Conservation (phyloP, 2,797 vertebrate genomes). For the Gallirallus australis region DNA sequence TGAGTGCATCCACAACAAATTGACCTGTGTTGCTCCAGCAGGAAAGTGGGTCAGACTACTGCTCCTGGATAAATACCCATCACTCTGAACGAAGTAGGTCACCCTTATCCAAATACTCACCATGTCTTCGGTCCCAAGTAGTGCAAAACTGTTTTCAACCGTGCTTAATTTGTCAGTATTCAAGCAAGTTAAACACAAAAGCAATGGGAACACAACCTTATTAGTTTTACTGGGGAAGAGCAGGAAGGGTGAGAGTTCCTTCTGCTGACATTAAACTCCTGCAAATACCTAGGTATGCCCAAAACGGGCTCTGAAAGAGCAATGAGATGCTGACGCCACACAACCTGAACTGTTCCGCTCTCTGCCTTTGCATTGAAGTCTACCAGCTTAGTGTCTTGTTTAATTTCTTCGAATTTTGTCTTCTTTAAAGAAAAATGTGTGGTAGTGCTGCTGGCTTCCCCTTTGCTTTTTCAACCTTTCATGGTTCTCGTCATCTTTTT, state of each 20-base stretch:
- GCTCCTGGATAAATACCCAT: slow-evolving; percentile 32
- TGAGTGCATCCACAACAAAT: not conserved
- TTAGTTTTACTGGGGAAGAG: not conserved
- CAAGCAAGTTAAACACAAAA: not conserved
- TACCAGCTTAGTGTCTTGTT: not conserved
- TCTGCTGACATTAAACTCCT: not conserved
- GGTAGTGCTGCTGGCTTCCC: not conserved
- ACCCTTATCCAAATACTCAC: slow-evolving; percentile 27
- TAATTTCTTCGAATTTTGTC: not conserved
- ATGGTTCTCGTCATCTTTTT: not conserved
- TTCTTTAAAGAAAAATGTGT: not conserved
- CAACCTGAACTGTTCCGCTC: not conserved
- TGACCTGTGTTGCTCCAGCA: not conserved
- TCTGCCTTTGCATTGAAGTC: not conserved
- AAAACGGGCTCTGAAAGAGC: not conserved
- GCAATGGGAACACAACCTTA: not conserved
- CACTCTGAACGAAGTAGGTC: slow-evolving; percentile 34
- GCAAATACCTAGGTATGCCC: not conserved
- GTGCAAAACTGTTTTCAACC: not conserved
- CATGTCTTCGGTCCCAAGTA: not conserved
- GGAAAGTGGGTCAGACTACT: slow-evolving; percentile 36
- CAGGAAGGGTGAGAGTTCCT: not conserved
- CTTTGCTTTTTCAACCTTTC: not conserved
- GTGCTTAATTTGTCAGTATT: not conserved
- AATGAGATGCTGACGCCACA: not conserved